Evolutionary conservation across 2,113 vertebrate genomes (phyloP), one percentile per base, ranked within the genome.

Genomic region (Picathartes gymnocephalus): DNA sequence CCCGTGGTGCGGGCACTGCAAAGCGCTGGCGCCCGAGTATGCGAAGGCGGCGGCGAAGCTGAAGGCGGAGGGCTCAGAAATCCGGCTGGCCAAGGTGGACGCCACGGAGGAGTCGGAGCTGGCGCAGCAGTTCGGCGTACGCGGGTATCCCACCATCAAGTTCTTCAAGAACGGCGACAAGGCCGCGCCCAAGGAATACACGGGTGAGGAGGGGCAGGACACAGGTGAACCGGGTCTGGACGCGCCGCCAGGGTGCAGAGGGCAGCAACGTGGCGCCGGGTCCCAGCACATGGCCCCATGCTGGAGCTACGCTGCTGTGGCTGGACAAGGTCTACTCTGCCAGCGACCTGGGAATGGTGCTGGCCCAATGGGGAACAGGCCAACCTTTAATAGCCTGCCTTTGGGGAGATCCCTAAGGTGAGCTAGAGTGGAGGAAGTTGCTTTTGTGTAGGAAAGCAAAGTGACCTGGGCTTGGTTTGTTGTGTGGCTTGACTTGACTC

Each of bases 1-100:
- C 19, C 99, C 99, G 10, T 99, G 99, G 99, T 99, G 99, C 27
- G 99, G 99, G 15, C 99, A 99, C 96, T 99, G 99, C 98, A 99
- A 99, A 62, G 99, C 99, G 4, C 98, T 99, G 96, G 99, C 97
- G 7, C 99, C 99, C 0, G 99, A 99, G 95, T 99, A 98, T 2
- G 99, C 98, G 66, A 99, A 99, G 96, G 99, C 99, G 0, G 99
- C 99, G 0, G 98, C 98, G 12, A 98, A 98, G 44, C 98, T 99
- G 91, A 99, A 99, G 95, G 97, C 96, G 0, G 99, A 99, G 84
- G 98, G 98, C 12, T 99, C 99, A 0, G 98, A 95, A 25, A 99
- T 99, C 94, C 97, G 98, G 10, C 96, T 99, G 95, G 99, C 93
- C 19, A 99, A 99, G 96, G 99, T 99, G 44, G 99, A 99, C 0